Conservation (phyloP, 1,140 invertebrate species). For the Procambarus virginalis region DNA sequence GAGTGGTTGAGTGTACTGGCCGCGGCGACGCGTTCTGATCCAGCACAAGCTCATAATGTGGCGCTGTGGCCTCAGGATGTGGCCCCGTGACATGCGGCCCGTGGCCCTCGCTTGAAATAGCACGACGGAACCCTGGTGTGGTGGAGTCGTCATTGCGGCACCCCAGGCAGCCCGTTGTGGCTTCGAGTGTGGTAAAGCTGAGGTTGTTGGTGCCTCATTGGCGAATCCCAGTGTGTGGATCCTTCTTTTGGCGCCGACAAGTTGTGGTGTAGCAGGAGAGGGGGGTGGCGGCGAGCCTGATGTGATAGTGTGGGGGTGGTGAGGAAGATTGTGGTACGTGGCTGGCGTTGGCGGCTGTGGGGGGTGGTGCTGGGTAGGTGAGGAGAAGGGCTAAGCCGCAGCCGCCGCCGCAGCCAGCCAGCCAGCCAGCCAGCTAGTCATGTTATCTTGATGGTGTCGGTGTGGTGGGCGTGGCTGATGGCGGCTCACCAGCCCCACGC, state of each 20-base stretch:
- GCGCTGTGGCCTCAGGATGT: not conserved
- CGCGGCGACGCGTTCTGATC: too few species aligned
- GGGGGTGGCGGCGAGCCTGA: too few species aligned
- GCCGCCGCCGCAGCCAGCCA: not conserved
- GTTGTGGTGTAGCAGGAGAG: not conserved
- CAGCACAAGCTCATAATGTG: not conserved
- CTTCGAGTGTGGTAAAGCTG: too few species aligned
- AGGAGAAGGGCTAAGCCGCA: not conserved
- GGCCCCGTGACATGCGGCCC: not conserved
- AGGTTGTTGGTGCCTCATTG: too few species aligned
- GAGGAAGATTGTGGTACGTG: not conserved
- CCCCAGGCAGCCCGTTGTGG: too few species aligned
- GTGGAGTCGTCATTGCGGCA: not conserved
- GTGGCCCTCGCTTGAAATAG: not conserved
- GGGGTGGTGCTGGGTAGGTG: too few species aligned
- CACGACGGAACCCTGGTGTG: not conserved
- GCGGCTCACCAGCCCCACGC: slow-evolving; percentile 36
- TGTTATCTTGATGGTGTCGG: slow-evolving; percentile 70
- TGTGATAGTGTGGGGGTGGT: not conserved
- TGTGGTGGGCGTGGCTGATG: slow-evolving; percentile 68
- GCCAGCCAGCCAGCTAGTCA: slow-evolving; percentile 64
- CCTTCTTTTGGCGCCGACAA: not conserved
- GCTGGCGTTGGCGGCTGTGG: not conserved
- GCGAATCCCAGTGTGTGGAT: too few species aligned
- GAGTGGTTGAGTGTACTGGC: too few species aligned